Evolutionary conservation across 1,140 invertebrate genomes (phyloP).

Genomic region (Philaenus spumarius): DNA sequence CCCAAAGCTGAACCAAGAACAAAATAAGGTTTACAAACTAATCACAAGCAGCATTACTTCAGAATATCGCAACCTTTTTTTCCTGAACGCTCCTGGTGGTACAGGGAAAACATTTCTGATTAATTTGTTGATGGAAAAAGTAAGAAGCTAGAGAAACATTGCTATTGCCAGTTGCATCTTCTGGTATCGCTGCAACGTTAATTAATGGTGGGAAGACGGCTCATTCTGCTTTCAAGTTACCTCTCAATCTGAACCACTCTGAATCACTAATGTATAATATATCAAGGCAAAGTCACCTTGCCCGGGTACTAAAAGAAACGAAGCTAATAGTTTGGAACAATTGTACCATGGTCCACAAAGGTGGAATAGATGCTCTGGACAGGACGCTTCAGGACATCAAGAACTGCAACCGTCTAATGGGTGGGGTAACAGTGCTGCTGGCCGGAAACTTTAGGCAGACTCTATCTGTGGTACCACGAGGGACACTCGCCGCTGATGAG

Average conservation of each 20-base stretch:
- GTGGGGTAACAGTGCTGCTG: no score
- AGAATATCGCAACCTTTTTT: constrained; percentile 23
- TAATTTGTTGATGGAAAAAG: constrained; percentile 22
- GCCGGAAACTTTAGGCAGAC: constrained; percentile 39
- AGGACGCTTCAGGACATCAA: no score
- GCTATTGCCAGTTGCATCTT: constrained; percentile 38
- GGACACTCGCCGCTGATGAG: constrained; percentile 31
- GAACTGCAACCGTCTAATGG: constrained; percentile 26
- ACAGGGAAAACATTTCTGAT: constrained; percentile 31
- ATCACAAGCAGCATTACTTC: not conserved
- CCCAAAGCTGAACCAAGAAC: constrained; percentile 4
- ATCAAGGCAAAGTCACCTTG: constrained; percentile 22
- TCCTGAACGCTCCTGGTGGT: constrained; percentile 35
- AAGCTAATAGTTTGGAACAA: constrained; percentile 31
- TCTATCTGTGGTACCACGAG: constrained; percentile 34
- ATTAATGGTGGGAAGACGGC: constrained; percentile 34
- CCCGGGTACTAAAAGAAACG: constrained; percentile 24
- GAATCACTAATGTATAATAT: constrained; percentile 29
- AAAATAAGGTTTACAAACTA: not conserved
- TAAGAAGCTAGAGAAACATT: constrained; percentile 27
- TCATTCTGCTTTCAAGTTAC: constrained; percentile 39
- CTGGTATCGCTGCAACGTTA: constrained; percentile 40
- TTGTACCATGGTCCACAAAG: constrained; percentile 33
- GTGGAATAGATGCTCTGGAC: no score
- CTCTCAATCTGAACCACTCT: constrained; percentile 28